A percentile compares a stretch with the other conserved stretches of the same genome.
Evolutionary conservation across 1,140 invertebrate genomes (phyloP).

Genomic region (Cotesia glomerata): DNA sequence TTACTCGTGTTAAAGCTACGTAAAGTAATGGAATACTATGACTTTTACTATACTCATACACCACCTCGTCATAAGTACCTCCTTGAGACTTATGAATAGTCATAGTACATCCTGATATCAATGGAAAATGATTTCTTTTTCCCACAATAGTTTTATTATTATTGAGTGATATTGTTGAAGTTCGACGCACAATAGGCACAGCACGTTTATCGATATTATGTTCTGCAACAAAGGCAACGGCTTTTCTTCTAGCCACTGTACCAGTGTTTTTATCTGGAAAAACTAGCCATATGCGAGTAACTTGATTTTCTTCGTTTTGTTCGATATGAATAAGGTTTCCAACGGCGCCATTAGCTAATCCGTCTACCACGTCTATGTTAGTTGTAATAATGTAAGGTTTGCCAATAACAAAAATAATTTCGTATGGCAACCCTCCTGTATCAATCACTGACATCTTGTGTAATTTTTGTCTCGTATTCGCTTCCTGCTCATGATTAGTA

Average conservation of each 20-base stretch:
- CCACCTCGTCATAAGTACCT: too few relatives aligned
- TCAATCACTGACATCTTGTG: constrained; percentile 49
- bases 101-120: constrained; percentile 41
- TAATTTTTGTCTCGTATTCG: constrained; percentile 40
- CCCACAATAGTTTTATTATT: constrained; percentile 41
- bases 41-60: too few relatives aligned
- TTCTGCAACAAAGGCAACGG: constrained; percentile 17
- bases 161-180: constrained; percentile 41
- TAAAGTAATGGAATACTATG: too few relatives aligned
- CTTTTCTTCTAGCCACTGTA: constrained; percentile 36
- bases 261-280: constrained; percentile 35
- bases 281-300: constrained; percentile 32
- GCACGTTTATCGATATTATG: constrained; percentile 25
- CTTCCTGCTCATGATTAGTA: constrained; percentile 33
- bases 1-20: too few relatives aligned
- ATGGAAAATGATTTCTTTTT: constrained; percentile 47
- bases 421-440: constrained; percentile 49
- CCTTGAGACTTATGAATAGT: constrained; percentile 30
- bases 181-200: constrained; percentile 37
- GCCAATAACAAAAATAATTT: constrained; percentile 43
- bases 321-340: constrained; percentile 48
- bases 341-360: constrained; percentile 51
- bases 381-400: constrained; percentile 50
- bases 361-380: constrained; percentile 52
- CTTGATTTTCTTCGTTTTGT: constrained; percentile 32